Evolutionary conservation across 1,140 invertebrate species (phyloP), one percentile per base, ranked within the genome.

Genomic region (Bombus breviceps): DNA sequence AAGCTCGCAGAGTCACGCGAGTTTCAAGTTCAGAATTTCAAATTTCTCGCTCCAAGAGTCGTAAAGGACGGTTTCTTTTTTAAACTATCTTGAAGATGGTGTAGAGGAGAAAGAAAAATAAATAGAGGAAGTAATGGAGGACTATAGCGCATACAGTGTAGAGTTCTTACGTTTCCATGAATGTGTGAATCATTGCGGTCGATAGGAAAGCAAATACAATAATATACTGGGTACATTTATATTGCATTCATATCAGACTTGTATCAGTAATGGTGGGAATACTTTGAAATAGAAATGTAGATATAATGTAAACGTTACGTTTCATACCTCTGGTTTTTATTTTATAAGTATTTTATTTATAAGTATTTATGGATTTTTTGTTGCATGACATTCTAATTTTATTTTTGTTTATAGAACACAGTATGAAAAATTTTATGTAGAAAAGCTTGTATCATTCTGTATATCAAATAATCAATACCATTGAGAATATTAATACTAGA

Each of bases 1-100:
- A 41, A 43, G 13, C n/a, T 15, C 37, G 1, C 32, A 22, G 59
- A 84, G 64, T 80, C 87, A 86, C 74, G 81, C 75, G 43, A 78
- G 28, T 34, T 43, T 69, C 47, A 34, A 43, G 64, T n/a, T 66
- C 12, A 32, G 43, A 66, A 76, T 81, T 57, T 13, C 39, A 32
- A 75, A 71, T 83, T 64, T 43, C 64, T 53, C 47, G 18, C 47
- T 53, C 18, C 43, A 43, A 75, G n/a, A 75, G n/a, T n/a, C 41
- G 41, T 10, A 74, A 28, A n/a, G 15, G 59, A 28, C 1, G 13
- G 9, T 6, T 13, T 13, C 34, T 37, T n/a, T 75, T 5, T n/a
- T 13, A 28, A 12, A 3, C 37, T 39, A 28, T 13, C 12, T 37
- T 25, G 18, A 28, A 69, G 39, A 59, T 5, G n/a, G 2, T 47